A percentile compares a stretch with the other conserved stretches of the same genome.
These are phyloP conservation scores for Catharus ustulatus DNA, from an alignment of 2,797 vertebrate species.

Conservation along the genomic window DNA sequence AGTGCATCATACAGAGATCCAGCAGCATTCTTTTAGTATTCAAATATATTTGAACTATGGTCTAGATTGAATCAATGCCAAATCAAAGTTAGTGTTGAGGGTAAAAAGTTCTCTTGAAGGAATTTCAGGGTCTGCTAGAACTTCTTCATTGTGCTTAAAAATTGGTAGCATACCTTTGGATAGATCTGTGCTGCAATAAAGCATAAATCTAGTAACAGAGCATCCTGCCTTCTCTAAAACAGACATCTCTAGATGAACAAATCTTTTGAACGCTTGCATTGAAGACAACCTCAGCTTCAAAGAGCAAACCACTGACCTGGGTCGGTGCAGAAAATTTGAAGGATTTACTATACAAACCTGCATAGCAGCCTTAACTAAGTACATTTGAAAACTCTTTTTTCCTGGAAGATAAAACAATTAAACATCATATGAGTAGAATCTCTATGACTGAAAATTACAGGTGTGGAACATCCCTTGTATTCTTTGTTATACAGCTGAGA, in stretches of 20 bases:
- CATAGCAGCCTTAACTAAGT: background rate
- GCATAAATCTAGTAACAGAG: background rate
- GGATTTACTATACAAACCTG: slow-evolving; percentile 32
- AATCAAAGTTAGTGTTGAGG: background rate
- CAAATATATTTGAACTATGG: background rate
- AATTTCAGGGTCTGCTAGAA: background rate
- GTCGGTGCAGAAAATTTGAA: background rate
- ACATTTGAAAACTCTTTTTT: slow-evolving; percentile 1
- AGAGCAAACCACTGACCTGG: slow-evolving; percentile 14
- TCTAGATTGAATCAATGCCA: background rate
- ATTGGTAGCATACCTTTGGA: background rate
- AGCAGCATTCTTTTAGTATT: background rate
- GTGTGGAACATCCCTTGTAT: slow-evolving; percentile 24
- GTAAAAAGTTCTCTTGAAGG: background rate
- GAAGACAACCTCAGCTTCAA: slow-evolving; percentile 39
- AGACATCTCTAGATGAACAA: background rate
- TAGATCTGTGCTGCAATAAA: background rate
- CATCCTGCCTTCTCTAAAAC: background rate
- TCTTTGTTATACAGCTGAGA: background rate
- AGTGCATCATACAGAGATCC: background rate
- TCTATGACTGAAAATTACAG: slow-evolving; percentile 18
- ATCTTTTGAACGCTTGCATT: background rate
- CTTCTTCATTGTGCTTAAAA: background rate
- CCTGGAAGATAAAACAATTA: slow-evolving; percentile 17
- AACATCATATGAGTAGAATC: background rate